Percentiles rank a stretch among this genome's conserved stretches.
phyloP scores from a whole-genome alignment of 2,797 vertebrate genomes.

The Chelon labrosus region DNA sequence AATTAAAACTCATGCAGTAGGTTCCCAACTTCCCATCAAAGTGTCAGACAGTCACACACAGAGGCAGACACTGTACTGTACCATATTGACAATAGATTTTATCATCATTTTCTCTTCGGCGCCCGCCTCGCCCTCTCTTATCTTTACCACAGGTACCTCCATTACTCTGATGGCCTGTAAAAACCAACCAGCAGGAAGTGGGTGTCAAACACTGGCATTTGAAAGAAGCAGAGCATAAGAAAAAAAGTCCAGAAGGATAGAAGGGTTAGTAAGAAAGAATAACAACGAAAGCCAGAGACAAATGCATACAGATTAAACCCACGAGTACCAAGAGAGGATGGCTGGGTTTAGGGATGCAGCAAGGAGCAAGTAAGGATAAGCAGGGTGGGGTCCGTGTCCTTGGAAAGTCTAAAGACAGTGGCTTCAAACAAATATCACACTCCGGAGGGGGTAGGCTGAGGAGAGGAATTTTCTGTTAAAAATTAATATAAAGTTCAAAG shows the following conservation, averaged over 20 bases:
- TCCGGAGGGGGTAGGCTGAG: slow-evolving; percentile 33
- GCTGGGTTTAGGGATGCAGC: slow-evolving; percentile 14
- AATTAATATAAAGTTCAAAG: slow-evolving; percentile 74
- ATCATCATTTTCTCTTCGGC: slow-evolving; percentile 94
- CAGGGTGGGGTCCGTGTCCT: slow-evolving; percentile 51
- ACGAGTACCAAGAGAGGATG: slow-evolving; percentile 12
- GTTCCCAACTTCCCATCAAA: slow-evolving; percentile 59
- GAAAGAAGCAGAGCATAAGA: not conserved
- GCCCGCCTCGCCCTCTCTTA: slow-evolving; percentile 92
- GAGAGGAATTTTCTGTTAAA: slow-evolving; percentile 49
- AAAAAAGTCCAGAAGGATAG: not conserved
- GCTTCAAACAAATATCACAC: slow-evolving; percentile 76
- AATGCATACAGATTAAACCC: slow-evolving; percentile 41
- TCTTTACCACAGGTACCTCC: slow-evolving; percentile 99
- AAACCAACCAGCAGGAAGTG: slow-evolving; percentile 80
- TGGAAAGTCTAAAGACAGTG: slow-evolving; percentile 55
- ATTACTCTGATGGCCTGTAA: slow-evolving; percentile 95
- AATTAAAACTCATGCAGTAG: slow-evolving; percentile 73
- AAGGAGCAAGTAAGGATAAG: slow-evolving; percentile 12
- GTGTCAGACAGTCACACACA: slow-evolving; percentile 60
- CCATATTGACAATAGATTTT: slow-evolving; percentile 98
- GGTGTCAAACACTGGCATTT: slow-evolving; percentile 69
- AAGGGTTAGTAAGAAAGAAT: slow-evolving; percentile 4
- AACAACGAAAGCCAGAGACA: slow-evolving; percentile 11
- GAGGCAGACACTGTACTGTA: slow-evolving; percentile 83